Evolutionary conservation across 1,140 invertebrate species (phyloP).

Genomic region (Drosophila athabasca): DNA sequence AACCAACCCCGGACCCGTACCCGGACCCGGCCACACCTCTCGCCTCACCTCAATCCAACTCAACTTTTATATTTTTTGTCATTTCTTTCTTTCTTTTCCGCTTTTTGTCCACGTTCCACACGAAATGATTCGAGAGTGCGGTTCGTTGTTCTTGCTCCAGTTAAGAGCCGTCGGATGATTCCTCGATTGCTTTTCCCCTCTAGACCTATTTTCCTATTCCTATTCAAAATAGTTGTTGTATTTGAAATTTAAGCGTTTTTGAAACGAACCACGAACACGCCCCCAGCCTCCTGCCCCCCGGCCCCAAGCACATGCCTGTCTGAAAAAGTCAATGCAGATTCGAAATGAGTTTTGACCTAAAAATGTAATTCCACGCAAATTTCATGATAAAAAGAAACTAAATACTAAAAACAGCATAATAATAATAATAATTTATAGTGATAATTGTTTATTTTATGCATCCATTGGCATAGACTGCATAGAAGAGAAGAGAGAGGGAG

Average conservation of each 20-base stretch:
- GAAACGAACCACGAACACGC: slow-evolving; percentile 46
- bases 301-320: slow-evolving; percentile 18
- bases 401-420: slow-evolving; percentile 63
- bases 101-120: slow-evolving; percentile 22
- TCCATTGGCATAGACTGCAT: slow-evolving; percentile 57
- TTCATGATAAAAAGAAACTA: slow-evolving; percentile 59
- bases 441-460: slow-evolving; percentile 64
- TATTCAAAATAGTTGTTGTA: slow-evolving; percentile 66
- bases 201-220: slow-evolving; percentile 20
- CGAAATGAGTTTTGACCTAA: slow-evolving; percentile 78
- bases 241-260: slow-evolving; percentile 69
- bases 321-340: slow-evolving; percentile 52
- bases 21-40: no score
- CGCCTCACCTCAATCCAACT: neutral
- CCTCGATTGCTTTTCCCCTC: slow-evolving; percentile 22
- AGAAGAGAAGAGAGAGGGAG: slow-evolving; percentile 41
- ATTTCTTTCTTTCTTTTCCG: slow-evolving; percentile 4
- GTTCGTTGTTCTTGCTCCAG: slow-evolving; percentile 46
- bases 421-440: slow-evolving; percentile 69
- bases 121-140: slow-evolving; percentile 3
- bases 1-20: neutral
- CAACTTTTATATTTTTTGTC: slow-evolving; percentile 16
- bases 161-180: slow-evolving; percentile 13
- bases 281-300: slow-evolving; percentile 4
- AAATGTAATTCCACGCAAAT: slow-evolving; percentile 77